phyloP scores from a whole-genome alignment of 2,888 invertebrate genomes.

The Corbicula japonica region DNA sequence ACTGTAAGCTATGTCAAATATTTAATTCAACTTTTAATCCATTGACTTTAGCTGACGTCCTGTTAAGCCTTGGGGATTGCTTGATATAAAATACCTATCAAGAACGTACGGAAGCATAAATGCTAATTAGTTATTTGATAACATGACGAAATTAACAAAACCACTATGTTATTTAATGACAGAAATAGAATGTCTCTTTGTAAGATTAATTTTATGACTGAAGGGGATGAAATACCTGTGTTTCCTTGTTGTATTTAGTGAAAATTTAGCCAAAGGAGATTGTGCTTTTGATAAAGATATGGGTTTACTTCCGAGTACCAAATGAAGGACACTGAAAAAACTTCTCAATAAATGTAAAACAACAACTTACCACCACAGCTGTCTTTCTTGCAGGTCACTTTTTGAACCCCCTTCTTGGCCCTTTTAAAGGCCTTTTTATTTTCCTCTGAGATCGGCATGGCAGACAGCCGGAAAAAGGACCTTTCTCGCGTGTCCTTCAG shows the following conservation, averaged over 20 bases:
- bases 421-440: constrained; percentile 51
- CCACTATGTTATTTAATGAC: no score
- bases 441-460: constrained; percentile 44
- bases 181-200: no score
- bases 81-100: not conserved
- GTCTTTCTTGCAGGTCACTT: constrained; percentile 44
- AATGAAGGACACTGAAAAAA: no score
- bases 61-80: constrained; percentile 12
- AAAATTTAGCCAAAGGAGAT: no score
- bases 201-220: no score
- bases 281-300: no score
- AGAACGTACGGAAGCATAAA: not conserved
- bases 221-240: no score
- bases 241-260: no score
- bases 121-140: no score
- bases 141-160: no score
- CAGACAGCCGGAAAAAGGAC: constrained; percentile 44
- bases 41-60: constrained; percentile 22
- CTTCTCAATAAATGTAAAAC: not conserved
- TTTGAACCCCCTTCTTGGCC: constrained; percentile 58
- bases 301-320: no score
- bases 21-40: constrained; percentile 19
- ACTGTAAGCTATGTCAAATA: constrained; percentile 32
- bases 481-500: constrained; percentile 38
- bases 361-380: constrained; percentile 56